Percentiles rank a stretch among this genome's conserved stretches.
phyloP scores from a whole-genome alignment of 2,888 invertebrate species.

The Eurytoma californica region DNA sequence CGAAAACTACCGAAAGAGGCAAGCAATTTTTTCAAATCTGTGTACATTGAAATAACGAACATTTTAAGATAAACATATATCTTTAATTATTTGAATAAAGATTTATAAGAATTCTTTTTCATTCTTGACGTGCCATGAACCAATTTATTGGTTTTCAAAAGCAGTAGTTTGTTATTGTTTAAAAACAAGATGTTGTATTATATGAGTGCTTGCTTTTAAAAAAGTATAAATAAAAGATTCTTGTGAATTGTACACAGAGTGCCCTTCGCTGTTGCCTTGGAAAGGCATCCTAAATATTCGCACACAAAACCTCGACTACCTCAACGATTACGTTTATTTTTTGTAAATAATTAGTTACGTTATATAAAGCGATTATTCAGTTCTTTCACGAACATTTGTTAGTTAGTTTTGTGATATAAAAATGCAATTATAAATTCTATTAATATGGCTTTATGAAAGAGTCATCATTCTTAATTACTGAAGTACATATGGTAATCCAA shows the following conservation, averaged over 20 bases:
- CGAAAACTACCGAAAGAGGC: neutral
- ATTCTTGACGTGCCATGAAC: no score
- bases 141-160: no score
- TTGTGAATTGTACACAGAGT: conserved; percentile 3
- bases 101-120: no score
- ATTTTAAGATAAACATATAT: neutral
- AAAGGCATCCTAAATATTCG: conserved; percentile 4
- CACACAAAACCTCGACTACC: conserved; percentile 52
- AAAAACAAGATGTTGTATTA: neutral
- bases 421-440: conserved; percentile 56
- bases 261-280: neutral
- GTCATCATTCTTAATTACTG: conserved; percentile 47
- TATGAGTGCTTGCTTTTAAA: neutral
- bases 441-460: conserved; percentile 45
- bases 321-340: conserved; percentile 53
- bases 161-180: no score
- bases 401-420: conserved; percentile 57
- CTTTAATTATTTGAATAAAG: neutral
- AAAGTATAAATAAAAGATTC: neutral
- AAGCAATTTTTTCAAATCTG: neutral
- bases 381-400: conserved; percentile 51
- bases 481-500: conserved; percentile 46
- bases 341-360: conserved; percentile 58
- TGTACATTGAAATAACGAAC: neutral
- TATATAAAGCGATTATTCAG: conserved; percentile 51